Base-by-base conservation (phyloP, 23 tunicate genomes). In the Halocynthia aurantium region DNA sequence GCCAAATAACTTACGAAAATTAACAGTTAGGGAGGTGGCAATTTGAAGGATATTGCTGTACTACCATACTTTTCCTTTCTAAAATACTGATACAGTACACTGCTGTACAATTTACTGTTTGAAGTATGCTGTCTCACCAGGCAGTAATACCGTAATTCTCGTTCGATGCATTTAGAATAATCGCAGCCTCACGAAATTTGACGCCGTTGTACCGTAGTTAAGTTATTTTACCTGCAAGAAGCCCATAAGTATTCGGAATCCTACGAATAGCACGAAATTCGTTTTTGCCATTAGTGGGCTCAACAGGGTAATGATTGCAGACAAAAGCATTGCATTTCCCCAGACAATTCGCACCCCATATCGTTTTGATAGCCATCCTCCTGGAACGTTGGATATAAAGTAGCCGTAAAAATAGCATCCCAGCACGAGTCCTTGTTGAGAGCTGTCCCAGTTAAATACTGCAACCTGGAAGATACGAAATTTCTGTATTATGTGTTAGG, bases 361-460 rank as follows among this genome's bases (percentile, higher is more conserved):
- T 73, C 83, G 73, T 75, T 81, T 88, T 0, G 95, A 81, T 31
- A 88, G 68, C 82, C 85, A 88, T 2, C 93, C 95, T 64, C 95
- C 95, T 7, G 95, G 95, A 8, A 88, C 72, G 76, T 77, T 74
- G 62, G 90, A 84, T 7, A 88, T 55, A 15, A 88, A 80, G 84
- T 88, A 88, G 17, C 95, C 95, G 76, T 83, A 83, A 52, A 79
- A 88, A 57, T 88, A 88, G 52, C 85, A 84, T 5, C 88, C 88
- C 57, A 88, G 75, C 7, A 76, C 61, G 6, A 84, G 63, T 5
- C 85, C 85, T 52, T 88, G 85, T 50, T 83, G 63, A 12, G 71
- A 55, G 13, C 78, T 8, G 65, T 80, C 77, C 95, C 88, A 83
- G 50, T 73, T 62, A 60, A 84, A 83, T 57, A 72, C 68, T 10